Conservation (phyloP, 2,113 vertebrate genomes). For the Bolborhynchus lineola region DNA sequence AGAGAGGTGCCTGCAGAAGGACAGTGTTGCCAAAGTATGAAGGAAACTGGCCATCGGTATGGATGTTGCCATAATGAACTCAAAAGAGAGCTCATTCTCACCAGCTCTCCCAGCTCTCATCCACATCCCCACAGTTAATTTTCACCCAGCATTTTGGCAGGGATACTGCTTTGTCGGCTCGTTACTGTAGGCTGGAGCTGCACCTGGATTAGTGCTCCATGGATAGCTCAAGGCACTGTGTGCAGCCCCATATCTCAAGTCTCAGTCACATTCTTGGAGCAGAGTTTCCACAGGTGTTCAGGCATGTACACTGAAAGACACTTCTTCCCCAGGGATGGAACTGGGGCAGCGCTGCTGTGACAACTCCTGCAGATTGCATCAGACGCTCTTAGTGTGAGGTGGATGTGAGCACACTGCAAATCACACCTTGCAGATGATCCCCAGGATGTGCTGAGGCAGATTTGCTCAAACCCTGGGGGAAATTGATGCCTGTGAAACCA, state of each 20-base stretch:
- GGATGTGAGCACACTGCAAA: not conserved
- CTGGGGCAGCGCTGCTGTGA: not conserved
- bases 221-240: not conserved
- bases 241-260: not conserved
- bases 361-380: not conserved
- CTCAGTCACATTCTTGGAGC: not conserved
- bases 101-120: constrained; percentile 3
- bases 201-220: constrained; percentile 20
- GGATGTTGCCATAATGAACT: not conserved
- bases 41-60: not conserved
- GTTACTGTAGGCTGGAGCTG: not conserved
- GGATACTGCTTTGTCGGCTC: not conserved
- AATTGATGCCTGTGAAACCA: not conserved
- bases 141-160: not conserved
- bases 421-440: not conserved
- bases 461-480: not conserved
- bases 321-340: not conserved
- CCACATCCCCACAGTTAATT: not conserved
- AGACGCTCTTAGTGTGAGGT: not conserved
- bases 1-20: not conserved
- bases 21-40: not conserved
- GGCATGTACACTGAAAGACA: not conserved
- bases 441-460: not conserved
- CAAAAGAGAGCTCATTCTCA: not conserved
- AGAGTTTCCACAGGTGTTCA: not conserved